Conservation (phyloP, 2,888 invertebrate genomes). For the Tortrix viridana region DNA sequence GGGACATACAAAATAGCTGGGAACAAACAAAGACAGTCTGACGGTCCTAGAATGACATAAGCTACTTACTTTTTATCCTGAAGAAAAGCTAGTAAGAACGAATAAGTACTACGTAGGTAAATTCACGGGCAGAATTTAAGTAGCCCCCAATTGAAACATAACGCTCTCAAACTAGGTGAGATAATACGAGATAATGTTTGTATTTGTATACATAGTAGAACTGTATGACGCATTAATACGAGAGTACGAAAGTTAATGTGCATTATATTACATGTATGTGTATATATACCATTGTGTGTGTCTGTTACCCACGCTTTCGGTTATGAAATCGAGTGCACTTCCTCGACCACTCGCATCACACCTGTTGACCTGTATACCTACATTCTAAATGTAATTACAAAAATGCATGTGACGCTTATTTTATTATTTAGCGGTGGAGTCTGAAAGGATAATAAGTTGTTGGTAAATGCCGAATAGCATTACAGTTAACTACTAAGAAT, state of each 20-base stretch:
- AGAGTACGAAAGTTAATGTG: slow-evolving; percentile 28
- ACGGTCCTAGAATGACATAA: too few species aligned
- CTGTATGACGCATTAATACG: slow-evolving; percentile 25
- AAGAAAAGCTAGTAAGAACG: too few species aligned
- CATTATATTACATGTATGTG: slow-evolving; percentile 26
- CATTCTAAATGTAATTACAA: slow-evolving; percentile 25
- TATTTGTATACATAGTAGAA: slow-evolving; percentile 33
- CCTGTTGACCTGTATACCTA: slow-evolving; percentile 27
- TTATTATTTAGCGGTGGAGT: not conserved
- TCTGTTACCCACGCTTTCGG: slow-evolving; percentile 38
- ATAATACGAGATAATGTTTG: slow-evolving; percentile 32
- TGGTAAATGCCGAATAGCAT: too few species aligned
- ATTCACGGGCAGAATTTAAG: too few species aligned
- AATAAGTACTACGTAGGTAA: too few species aligned
- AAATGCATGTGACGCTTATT: slow-evolving; percentile 15
- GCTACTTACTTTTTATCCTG: too few species aligned
- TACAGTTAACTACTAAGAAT: too few species aligned
- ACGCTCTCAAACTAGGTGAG: slow-evolving; percentile 2
- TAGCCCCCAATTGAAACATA: not conserved
- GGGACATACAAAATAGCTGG: too few species aligned
- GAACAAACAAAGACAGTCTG: too few species aligned
- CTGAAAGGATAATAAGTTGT: not conserved
- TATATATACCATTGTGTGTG: slow-evolving; percentile 27
- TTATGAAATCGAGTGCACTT: slow-evolving; percentile 33
- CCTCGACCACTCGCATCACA: slow-evolving; percentile 26